Conservation (phyloP, 2,888 invertebrate species). For the Callimorpha dominula region DNA sequence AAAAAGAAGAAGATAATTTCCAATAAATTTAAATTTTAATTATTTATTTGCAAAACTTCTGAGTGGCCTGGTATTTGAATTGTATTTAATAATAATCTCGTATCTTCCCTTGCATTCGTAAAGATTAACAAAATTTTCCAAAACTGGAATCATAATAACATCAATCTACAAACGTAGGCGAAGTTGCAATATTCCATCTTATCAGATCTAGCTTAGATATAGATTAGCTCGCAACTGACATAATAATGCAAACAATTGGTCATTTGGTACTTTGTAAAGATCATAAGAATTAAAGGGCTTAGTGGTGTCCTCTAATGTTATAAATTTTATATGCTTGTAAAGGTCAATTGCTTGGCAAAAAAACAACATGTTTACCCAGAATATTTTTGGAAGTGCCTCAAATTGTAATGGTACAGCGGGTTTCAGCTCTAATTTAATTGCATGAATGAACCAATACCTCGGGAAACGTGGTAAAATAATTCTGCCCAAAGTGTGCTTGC, state of each 20-base stretch:
- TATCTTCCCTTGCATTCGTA: background rate
- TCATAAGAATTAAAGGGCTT: constrained; percentile 1
- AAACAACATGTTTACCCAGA: background rate
- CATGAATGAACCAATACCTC: no score
- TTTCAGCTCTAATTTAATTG: no score
- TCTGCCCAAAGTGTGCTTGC: no score
- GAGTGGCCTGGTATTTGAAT: no score
- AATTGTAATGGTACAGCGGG: no score
- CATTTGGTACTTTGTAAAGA: background rate
- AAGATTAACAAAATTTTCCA: background rate
- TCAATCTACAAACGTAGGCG: background rate
- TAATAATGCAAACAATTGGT: constrained; percentile 13
- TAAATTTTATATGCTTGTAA: background rate
- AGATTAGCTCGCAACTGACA: background rate
- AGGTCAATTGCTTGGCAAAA: background rate
- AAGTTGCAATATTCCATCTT: constrained; percentile 7
- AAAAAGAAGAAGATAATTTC: no score
- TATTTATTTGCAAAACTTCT: no score
- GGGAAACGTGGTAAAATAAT: no score
- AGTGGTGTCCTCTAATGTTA: background rate
- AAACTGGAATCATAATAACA: background rate
- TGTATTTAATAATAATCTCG: no score
- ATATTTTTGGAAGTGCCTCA: background rate
- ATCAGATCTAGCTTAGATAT: constrained; percentile 4
- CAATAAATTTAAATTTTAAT: no score